Percentiles rank a stretch among this genome's conserved stretches.
phyloP scores from a whole-genome alignment of 2,888 invertebrate genomes.

The Panopea generosa region DNA sequence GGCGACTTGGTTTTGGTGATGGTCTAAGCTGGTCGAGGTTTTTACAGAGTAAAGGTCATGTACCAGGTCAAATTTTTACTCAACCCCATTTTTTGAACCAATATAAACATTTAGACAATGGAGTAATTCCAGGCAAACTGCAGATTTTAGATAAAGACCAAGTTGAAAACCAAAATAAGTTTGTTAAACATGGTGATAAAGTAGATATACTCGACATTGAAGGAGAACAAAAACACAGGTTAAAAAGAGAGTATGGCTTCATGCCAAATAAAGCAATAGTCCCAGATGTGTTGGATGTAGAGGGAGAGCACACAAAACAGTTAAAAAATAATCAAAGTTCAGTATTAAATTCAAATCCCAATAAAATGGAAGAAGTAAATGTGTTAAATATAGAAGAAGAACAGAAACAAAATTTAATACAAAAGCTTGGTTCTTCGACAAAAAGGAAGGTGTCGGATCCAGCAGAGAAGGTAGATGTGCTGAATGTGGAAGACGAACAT shows the following conservation, averaged over 20 bases:
- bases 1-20: conserved; percentile 34
- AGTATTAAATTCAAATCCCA: neutral
- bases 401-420: conserved; percentile 14
- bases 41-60: conserved; percentile 43
- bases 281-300: conserved; percentile 1
- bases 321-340: no score
- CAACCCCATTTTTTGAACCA: conserved; percentile 8
- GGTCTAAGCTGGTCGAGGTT: conserved; percentile 50
- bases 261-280: neutral
- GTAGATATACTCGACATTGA: conserved; percentile 48
- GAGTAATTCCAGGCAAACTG: conserved; percentile 21
- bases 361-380: conserved; percentile 32
- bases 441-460: neutral
- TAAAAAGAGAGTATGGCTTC: neutral
- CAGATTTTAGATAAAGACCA: conserved; percentile 47
- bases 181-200: neutral
- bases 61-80: conserved; percentile 39
- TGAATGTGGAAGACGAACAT: conserved; percentile 22
- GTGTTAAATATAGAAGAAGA: conserved; percentile 54
- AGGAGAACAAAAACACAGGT: conserved; percentile 18
- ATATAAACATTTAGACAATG: neutral
- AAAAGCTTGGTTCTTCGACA: neutral
- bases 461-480: conserved; percentile 18
- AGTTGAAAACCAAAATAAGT: conserved; percentile 10
- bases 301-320: neutral